Evolutionary conservation across 2,888 invertebrate genomes (phyloP).

Genomic region (Cephus pulcher): DNA sequence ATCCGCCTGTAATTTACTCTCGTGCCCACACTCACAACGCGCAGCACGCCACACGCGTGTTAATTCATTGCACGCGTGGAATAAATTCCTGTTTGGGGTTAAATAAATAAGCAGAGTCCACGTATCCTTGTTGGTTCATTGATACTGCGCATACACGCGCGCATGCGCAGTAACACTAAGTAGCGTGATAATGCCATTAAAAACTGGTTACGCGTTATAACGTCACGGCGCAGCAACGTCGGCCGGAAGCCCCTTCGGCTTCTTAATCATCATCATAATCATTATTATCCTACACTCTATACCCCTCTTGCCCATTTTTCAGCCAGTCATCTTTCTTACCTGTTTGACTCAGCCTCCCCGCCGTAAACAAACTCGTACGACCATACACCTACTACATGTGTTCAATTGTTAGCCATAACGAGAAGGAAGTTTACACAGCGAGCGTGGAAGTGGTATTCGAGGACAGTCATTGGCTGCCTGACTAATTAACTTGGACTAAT

Average conservation of each 20-base stretch:
- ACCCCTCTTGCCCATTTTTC: neutral
- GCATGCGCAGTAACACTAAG: neutral
- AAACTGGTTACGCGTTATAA: constrained; percentile 4
- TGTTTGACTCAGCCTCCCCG: neutral
- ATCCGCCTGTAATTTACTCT: neutral
- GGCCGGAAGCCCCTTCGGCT: neutral
- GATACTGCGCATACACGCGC: neutral
- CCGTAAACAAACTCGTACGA: neutral
- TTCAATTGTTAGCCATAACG: neutral
- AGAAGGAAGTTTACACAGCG: neutral
- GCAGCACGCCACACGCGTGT: neutral
- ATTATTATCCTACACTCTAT: neutral
- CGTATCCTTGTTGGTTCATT: neutral
- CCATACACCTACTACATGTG: neutral
- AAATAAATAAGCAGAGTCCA: neutral
- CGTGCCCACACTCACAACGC: neutral
- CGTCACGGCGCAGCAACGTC: neutral
- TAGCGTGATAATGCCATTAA: constrained; percentile 4
- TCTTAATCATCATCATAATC: neutral
- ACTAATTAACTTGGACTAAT: neutral
- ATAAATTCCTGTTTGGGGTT: constrained; percentile 1
- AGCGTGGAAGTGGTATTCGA: neutral
- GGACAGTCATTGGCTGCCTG: neutral
- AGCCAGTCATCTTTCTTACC: neutral
- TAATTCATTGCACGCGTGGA: neutral